Evolutionary conservation across 2,888 invertebrate genomes (phyloP).

Genomic region (Torymus auratus): DNA sequence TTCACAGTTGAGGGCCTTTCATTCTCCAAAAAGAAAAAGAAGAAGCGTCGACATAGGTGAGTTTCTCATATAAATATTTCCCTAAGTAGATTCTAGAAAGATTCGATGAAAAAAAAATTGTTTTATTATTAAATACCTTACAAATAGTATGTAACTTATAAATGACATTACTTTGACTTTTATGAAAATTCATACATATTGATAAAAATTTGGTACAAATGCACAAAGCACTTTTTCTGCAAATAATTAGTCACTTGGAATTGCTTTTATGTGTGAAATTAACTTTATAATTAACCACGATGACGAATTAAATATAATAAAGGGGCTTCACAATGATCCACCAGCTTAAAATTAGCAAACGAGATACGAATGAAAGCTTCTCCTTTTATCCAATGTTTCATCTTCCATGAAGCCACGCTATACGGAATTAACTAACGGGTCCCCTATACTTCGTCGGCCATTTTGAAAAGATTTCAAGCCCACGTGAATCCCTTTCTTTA

Average conservation of each 20-base stretch:
- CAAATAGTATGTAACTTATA: no score
- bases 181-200: no score
- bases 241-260: not conserved
- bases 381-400: constrained; percentile 5
- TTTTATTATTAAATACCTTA: no score
- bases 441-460: constrained; percentile 40
- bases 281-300: not conserved
- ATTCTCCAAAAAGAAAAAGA: constrained; percentile 94
- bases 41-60: constrained; percentile 95
- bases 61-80: constrained; percentile 60
- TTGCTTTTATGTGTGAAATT: not conserved
- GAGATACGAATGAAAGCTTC: not conserved
- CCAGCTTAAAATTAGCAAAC: constrained; percentile 32
- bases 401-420: constrained; percentile 14
- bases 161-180: no score
- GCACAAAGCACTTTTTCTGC: not conserved
- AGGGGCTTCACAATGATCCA: constrained; percentile 9
- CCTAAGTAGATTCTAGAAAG: no score
- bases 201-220: no score
- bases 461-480: constrained; percentile 53
- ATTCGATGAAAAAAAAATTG: no score
- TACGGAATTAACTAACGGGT: constrained; percentile 29
- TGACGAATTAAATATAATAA: constrained; percentile 16
- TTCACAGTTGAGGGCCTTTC: constrained; percentile 89
- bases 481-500: constrained; percentile 31